These are phyloP conservation scores for Drosophila triauraria DNA, from an alignment of 1,140 invertebrate genomes.

Conservation along the genomic window DNA sequence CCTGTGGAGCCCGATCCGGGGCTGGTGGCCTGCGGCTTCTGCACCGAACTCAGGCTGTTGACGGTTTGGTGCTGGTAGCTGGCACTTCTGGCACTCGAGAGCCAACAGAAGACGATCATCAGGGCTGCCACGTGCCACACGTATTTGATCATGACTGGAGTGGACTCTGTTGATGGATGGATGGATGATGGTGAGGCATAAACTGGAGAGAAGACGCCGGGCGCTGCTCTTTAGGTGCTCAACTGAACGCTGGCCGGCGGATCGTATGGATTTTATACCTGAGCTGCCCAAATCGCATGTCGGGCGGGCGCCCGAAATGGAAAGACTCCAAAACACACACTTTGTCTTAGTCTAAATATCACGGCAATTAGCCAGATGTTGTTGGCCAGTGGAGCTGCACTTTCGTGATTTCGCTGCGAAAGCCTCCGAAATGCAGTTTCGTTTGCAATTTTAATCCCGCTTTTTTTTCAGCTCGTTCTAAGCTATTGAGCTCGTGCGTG, in stretches of 20 bases:
- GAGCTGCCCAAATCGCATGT: constrained; percentile 68
- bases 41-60: constrained; percentile 44
- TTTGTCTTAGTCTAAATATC: constrained; percentile 83
- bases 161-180: constrained; percentile 26
- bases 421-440: constrained; percentile 70
- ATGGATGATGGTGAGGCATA: constrained; percentile 23
- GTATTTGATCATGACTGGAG: constrained; percentile 69
- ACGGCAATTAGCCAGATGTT: constrained; percentile 75
- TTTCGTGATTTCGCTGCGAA: constrained; percentile 78
- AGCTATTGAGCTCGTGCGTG: constrained; percentile 76
- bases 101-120: constrained; percentile 77
- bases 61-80: constrained; percentile 66
- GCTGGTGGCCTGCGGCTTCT: constrained; percentile 16
- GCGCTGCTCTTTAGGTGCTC: constrained; percentile 60
- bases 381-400: constrained; percentile 66
- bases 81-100: constrained; percentile 68
- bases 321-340: constrained; percentile 57
- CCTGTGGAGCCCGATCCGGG: constrained; percentile 26
- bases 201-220: constrained; percentile 31
- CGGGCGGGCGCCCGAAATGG: constrained; percentile 69
- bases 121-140: constrained; percentile 78
- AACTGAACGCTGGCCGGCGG: constrained; percentile 71
- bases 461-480: constrained; percentile 63
- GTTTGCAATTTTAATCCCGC: constrained; percentile 63
- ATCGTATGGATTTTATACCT: constrained; percentile 79